phyloP scores from a whole-genome alignment of 2,113 vertebrate genomes.

The Heterochromis multidens region DNA sequence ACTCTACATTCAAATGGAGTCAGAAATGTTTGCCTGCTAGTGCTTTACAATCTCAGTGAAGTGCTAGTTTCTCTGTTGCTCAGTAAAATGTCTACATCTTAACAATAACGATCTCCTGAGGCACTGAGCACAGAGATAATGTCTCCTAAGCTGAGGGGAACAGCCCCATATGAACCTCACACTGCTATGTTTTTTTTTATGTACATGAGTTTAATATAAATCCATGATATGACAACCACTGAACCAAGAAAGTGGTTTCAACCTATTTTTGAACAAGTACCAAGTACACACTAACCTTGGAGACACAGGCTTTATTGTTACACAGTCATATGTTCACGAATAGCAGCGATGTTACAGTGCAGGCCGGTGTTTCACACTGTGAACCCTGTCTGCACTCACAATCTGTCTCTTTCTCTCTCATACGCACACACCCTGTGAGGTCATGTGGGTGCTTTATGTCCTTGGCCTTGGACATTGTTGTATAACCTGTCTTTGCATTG shows the following conservation, averaged over 20 bases:
- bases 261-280: slow-evolving; percentile 32
- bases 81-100: neutral
- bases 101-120: neutral
- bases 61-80: neutral
- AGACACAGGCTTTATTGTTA: slow-evolving; percentile 69
- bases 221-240: neutral
- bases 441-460: slow-evolving; percentile 30
- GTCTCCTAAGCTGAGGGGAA: neutral
- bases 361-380: slow-evolving; percentile 39
- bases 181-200: neutral
- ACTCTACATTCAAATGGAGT: neutral
- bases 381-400: slow-evolving; percentile 15
- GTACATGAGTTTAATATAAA: neutral
- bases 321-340: slow-evolving; percentile 36
- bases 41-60: too few relatives aligned
- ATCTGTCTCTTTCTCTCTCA: slow-evolving; percentile 6
- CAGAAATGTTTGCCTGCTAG: neutral
- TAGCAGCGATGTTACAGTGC: slow-evolving; percentile 40
- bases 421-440: neutral
- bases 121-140: neutral
- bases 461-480: slow-evolving; percentile 53
- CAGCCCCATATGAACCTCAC: neutral
- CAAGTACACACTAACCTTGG: slow-evolving; percentile 51
- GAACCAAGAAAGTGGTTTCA: neutral
- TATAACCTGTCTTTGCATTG: slow-evolving; percentile 50